Evolutionary conservation across 2,797 vertebrate species (phyloP), one percentile per base, ranked within the genome.

Genomic region (Ctenochaetus hawaiiensis): DNA sequence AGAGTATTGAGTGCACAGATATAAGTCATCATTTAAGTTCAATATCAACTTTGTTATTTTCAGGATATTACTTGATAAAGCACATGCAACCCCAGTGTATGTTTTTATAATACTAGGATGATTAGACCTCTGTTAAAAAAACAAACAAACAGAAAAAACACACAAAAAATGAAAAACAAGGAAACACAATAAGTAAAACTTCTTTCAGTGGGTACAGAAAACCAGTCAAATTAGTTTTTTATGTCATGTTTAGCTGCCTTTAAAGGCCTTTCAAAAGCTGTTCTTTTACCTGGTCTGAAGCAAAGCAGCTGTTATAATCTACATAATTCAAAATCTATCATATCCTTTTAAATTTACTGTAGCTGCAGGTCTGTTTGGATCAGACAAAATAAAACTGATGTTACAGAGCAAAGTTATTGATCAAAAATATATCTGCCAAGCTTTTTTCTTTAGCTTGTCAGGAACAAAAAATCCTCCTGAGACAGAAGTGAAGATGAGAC

Each of bases 241-340:
- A 14, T 34, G 47, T 6, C 18, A 70, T 37, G 34, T 51, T 60
- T 39, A 26, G 17, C 14, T 18, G 5, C 2, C 1, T 39, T 57
- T 71, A 53, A 77, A 43, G 30, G 2, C 30, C 23, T 26, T 62
- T 67, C 13, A n/a, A 37, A 52, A 6, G 12, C 51, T 49, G 12
- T 20, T 58, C 44, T 30, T 60, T 12, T 62, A 8, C 13, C 12
- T 47, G 26, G 10, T 23, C 51, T 67, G 37, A 13, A 62, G 20
- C 11, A 17, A 66, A 53, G 22, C 14, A 20, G 14, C 2, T 14
- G 43, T 26, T 30, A 30, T 26, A 65, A 44, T 22, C 56, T 0
- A 12, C 22, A 8, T 12, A 12, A 12, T 30, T 47, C 8, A 45
- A 45, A 54, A 57, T 57, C 37, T 17, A 30, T 43, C 16, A 4